A percentile compares a stretch with the other conserved stretches of the same genome.
phyloP scores from a whole-genome alignment of 37 sponge, comb jelly and placozoan genomes.

The Crambe crambe region DNA sequence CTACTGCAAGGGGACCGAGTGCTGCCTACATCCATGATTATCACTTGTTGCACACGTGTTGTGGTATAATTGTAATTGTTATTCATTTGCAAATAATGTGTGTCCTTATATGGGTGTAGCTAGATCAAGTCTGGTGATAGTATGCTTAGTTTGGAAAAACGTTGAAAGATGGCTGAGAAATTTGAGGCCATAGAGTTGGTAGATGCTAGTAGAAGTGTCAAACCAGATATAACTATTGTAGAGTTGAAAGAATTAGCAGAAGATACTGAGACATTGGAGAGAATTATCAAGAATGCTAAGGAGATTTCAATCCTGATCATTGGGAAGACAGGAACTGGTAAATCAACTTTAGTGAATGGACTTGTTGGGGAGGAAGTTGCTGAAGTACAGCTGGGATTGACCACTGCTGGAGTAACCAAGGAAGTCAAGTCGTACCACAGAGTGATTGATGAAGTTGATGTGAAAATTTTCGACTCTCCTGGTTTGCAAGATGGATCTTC shows the following conservation, averaged over 20 bases:
- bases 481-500: constrained; percentile 17
- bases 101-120: no score
- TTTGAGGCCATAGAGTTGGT: background rate
- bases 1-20: no score
- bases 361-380: background rate
- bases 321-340: constrained; percentile 20
- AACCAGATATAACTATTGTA: background rate
- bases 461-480: constrained; percentile 1
- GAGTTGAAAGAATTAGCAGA: background rate
- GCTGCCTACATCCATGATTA: no score
- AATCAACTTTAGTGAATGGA: constrained; percentile 15
- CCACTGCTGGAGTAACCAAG: background rate
- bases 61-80: no score
- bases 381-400: background rate
- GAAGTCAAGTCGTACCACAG: background rate
- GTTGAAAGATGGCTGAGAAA: background rate
- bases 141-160: no score
- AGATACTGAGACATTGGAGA: background rate
- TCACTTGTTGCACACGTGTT: no score
- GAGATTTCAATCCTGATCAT: background rate
- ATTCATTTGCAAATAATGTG: no score
- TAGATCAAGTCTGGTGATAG: no score
- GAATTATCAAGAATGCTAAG: background rate
- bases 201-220: background rate
- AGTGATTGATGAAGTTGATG: background rate